phyloP scores from a whole-genome alignment of 2,797 vertebrate species.

The Myoxocephalus aenaeus region DNA sequence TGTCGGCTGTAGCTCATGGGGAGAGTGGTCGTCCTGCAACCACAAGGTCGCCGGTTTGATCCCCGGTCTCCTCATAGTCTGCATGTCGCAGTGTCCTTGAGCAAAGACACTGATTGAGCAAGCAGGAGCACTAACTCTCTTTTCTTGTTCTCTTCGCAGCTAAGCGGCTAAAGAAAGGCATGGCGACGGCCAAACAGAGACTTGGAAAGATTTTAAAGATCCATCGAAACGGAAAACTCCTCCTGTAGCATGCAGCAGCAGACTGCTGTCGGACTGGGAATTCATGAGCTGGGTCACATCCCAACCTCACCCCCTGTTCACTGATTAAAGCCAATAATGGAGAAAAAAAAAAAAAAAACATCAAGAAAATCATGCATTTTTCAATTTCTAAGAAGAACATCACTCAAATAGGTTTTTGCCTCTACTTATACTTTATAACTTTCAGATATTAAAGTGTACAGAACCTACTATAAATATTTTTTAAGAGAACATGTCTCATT shows the following conservation, averaged over 20 bases:
- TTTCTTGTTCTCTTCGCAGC: constrained; percentile 77
- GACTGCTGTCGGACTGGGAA: constrained; percentile 73
- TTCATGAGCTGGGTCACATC: constrained; percentile 70
- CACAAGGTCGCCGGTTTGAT: no score
- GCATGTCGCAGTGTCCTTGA: no score
- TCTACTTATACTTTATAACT: constrained; percentile 92
- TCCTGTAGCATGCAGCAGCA: constrained; percentile 89
- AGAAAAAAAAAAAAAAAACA: constrained; percentile 44
- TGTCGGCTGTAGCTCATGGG: no score
- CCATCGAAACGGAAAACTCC: constrained; percentile 98
- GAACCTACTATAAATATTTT: constrained; percentile 96
- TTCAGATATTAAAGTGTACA: constrained; percentile 94
- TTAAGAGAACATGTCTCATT: constrained; percentile 94
- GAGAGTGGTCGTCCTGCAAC: no score
- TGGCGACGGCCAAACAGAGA: constrained; percentile 99
- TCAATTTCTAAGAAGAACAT: constrained; percentile 87
- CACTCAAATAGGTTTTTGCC: constrained; percentile 88
- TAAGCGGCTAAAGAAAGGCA: constrained; percentile 99
- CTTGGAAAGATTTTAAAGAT: constrained; percentile 99
- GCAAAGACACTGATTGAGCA: no score
- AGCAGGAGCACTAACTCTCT: background rate
- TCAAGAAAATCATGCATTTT: constrained; percentile 79
- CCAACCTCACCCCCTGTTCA: constrained; percentile 70
- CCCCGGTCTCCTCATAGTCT: no score
- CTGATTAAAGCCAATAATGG: constrained; percentile 78